Percentiles rank a stretch among this genome's conserved stretches.
These are phyloP conservation scores for Petroica traversi DNA, from an alignment of 2,113 vertebrate species.

Conservation along the genomic window DNA sequence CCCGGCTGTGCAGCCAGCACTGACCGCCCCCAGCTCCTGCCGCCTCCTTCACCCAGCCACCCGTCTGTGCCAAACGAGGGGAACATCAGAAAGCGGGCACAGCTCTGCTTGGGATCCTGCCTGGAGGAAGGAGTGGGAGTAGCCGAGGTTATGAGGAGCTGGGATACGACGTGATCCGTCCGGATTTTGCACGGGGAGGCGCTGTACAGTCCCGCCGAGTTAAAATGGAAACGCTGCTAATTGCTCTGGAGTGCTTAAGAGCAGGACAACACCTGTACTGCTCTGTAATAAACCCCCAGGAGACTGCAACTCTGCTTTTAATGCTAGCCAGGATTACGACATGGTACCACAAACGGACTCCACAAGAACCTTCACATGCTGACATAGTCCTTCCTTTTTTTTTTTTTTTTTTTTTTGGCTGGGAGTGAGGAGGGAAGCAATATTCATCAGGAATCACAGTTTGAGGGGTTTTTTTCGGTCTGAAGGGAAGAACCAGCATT, in stretches of 20 bases:
- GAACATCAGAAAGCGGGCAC: not conserved
- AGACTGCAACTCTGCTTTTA: not conserved
- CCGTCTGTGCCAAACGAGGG: not conserved
- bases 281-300: not conserved
- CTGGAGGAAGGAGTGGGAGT: not conserved
- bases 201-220: not conserved
- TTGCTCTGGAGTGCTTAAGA: conserved; percentile 1
- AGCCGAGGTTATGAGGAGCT: not conserved
- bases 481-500: not conserved
- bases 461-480: not conserved
- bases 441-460: not conserved
- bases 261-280: conserved; percentile 60
- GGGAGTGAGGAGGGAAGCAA: not conserved
- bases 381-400: not conserved
- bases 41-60: not conserved
- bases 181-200: conserved; percentile 19
- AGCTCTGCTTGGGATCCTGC: not conserved
- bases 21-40: not conserved
- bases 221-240: conserved; percentile 19
- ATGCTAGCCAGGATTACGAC: not conserved
- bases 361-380: not conserved
- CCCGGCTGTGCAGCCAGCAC: not conserved
- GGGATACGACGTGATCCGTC: not conserved
- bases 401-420: not conserved
- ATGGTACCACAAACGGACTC: not conserved